Evolutionary conservation across 2,888 invertebrate species (phyloP).

Genomic region (Agapostemon virescens): DNA sequence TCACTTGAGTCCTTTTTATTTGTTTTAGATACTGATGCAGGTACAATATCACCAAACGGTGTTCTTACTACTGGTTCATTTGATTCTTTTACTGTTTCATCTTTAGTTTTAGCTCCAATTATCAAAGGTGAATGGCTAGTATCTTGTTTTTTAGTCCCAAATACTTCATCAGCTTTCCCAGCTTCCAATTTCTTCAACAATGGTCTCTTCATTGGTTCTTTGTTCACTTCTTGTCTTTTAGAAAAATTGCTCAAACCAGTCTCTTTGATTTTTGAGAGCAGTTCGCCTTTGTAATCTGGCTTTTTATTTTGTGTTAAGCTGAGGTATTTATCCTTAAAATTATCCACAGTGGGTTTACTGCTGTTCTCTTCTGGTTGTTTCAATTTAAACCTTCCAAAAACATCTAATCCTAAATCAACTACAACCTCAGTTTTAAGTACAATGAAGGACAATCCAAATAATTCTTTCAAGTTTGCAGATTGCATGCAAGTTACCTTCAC

Average conservation of each 20-base stretch:
- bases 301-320: conserved; percentile 63
- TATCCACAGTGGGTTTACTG: conserved; percentile 42
- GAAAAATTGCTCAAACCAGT: conserved; percentile 64
- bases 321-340: conserved; percentile 73
- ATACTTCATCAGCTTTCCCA: conserved; percentile 67
- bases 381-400: conserved; percentile 77
- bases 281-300: conserved; percentile 68
- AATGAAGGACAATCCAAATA: conserved; percentile 75
- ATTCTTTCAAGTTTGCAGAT: conserved; percentile 74
- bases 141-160: conserved; percentile 55
- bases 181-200: conserved; percentile 71
- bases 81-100: conserved; percentile 9
- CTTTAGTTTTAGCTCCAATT: conserved; percentile 23
- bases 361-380: conserved; percentile 61
- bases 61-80: conserved; percentile 60
- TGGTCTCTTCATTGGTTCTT: conserved; percentile 67
- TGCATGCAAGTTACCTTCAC: conserved; percentile 78
- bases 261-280: conserved; percentile 70
- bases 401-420: conserved; percentile 72
- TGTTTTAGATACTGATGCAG: conserved; percentile 33
- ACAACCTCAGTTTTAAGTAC: conserved; percentile 74
- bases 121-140: not conserved
- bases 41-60: conserved; percentile 74
- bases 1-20: conserved; percentile 12
- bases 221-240: conserved; percentile 68